Evolutionary conservation across 2,888 invertebrate genomes (phyloP), one percentile per base, ranked within the genome.

Genomic region (Protonemura montana): DNA sequence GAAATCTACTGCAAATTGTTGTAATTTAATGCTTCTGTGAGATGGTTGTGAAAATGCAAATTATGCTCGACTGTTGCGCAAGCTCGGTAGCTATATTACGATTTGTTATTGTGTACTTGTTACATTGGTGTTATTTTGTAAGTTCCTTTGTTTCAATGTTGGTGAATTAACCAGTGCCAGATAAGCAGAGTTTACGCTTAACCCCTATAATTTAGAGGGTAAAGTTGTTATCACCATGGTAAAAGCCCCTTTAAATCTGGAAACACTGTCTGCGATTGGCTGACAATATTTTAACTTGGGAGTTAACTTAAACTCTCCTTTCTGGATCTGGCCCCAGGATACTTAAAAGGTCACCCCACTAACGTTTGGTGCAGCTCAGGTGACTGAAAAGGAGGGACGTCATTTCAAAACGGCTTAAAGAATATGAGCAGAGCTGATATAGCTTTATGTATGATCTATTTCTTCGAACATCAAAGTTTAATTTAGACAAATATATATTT

Each of bases 31-130:
- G 59, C 59, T 59, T 59, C 21, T 59, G 59, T 59, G 59, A 59
- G 59, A 59, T 59, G 59, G 59, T 59, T 59, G 59, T 59, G 59
- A 59, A 59, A 59, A 59, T 59, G 59, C 59, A 59, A 59, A 59
- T 59, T 59, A 59, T 59, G 59, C 59, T 59, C 21, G 59, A 59
- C 59, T 59, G 59, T 59, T 59, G 59, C 59, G 59, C 7, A 21
- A 59, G 59, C 16, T 59, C 59, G 21, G 59, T 59, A 59, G 59
- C 59, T 21, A 59, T 59, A 59, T 59, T 59, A 59, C 59, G 59
- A 59, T 59, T 59, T 59, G 59, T 59, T 59, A 59, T 59, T 59
- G 35, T 35, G 10, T 35, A 59, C 13, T 7, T 59, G 59, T 59
- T 59, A 59, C 21, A 59, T 59, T 59, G 59, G 21, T 13, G 59